A percentile compares a stretch with the other conserved stretches of the same genome.
phyloP scores from a whole-genome alignment of 2,113 vertebrate species.

The Saimiri boliviensis region DNA sequence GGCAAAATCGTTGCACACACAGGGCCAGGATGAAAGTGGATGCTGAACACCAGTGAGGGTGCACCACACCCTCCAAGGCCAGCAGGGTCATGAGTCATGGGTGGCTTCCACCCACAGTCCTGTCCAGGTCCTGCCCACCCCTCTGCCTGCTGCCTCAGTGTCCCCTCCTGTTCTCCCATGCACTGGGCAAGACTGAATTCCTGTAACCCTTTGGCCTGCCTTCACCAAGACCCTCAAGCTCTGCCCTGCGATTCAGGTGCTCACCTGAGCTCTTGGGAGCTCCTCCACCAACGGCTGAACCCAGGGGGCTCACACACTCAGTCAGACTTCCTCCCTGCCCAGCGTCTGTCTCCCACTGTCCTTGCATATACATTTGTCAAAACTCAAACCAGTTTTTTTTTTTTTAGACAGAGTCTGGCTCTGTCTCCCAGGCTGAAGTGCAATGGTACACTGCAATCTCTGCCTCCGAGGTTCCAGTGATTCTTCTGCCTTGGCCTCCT shows the following conservation, averaged over 20 bases:
- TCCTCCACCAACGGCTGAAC: background rate
- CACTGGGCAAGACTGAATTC: background rate
- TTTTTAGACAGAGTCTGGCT: no score
- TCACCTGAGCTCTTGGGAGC: background rate
- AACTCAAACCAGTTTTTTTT: background rate
- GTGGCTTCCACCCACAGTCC: rapidly evolving
- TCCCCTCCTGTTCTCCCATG: background rate
- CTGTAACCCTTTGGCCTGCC: background rate
- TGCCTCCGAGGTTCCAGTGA: no score
- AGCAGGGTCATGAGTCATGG: background rate
- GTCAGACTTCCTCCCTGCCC: no score
- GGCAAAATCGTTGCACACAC: background rate
- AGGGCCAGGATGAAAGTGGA: background rate
- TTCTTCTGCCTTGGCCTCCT: no score
- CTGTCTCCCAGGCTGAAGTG: no score
- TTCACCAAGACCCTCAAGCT: background rate
- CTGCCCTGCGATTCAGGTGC: no score
- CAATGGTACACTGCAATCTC: no score
- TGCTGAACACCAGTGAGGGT: background rate
- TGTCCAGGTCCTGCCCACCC: background rate
- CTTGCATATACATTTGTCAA: background rate
- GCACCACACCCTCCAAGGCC: rapidly evolving
- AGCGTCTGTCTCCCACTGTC: background rate
- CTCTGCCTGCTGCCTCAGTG: background rate
- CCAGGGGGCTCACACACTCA: no score